Evolutionary conservation across 2,888 invertebrate genomes (phyloP), one percentile per base, ranked within the genome.

Genomic region (Sinelater perroti): DNA sequence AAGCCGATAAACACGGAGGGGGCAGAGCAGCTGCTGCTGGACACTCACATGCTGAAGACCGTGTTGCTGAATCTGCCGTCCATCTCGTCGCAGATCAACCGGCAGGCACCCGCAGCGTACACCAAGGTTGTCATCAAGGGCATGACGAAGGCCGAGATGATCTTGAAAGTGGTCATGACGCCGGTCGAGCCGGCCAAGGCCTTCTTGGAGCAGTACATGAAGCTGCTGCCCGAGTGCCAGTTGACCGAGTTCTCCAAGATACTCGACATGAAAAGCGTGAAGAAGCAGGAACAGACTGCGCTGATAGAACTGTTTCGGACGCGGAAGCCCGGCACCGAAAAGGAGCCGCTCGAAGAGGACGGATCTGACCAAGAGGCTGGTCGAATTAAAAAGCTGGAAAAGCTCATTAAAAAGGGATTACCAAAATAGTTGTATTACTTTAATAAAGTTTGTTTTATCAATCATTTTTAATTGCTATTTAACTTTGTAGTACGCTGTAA

Each of bases 121-220:
- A 87, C 89, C 0, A 91, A 91, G 73, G 89, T 89, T 2, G 83
- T 84, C 0, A 80, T 82, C 4, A 83, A 83, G 89, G 79, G 97
- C 24, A 97, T 99, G 96, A 95, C 94, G 0, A 93, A 94, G 72
- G 97, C 97, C 0, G 99, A 99, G 78, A 97, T 98, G 95, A 92
- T 99, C 28, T 81, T 99, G n/a, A 99, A 99, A 81, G 85, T 98
- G 20, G 95, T 97, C 0, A 97, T 98, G 97, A 91, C 96, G 1
- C 95, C 96, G 0, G 81, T 90, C 11, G 93, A 95, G 64, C 87
- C 89, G 13, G 79, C 88, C 0, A 88, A 89, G 35, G 87, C 88
- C 0, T 91, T 97, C 72, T 91, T 95, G 0, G 90, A 91, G 36
- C 97, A 97, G 74, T 96, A 93, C 71, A 84, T 91, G 42, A 93